These are phyloP conservation scores for Protosalanx chinensis DNA, from an alignment of 2,797 vertebrate genomes.

Conservation along the genomic window DNA sequence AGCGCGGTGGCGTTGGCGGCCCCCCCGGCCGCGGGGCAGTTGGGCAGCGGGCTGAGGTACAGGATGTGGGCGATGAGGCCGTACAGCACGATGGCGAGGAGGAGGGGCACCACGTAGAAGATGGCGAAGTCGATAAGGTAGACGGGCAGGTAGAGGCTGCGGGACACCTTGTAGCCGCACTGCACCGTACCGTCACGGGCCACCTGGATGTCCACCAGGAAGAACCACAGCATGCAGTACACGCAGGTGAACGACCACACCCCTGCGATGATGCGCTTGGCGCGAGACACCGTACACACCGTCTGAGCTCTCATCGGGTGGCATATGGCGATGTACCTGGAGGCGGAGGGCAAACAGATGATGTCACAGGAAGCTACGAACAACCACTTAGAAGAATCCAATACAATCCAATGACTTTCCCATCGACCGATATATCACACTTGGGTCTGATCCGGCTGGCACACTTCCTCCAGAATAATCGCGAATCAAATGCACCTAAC, in stretches of 20 bases:
- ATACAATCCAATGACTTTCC: too few species aligned
- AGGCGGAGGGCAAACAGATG: slow-evolving; percentile 5
- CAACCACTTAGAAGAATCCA: too few species aligned
- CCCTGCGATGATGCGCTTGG: slow-evolving; percentile 73
- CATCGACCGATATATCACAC: too few species aligned
- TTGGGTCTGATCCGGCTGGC: too few species aligned
- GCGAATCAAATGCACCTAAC: too few species aligned
- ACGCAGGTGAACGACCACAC: slow-evolving; percentile 77
- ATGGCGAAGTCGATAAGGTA: slow-evolving; percentile 82
- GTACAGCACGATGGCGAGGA: slow-evolving; percentile 77
- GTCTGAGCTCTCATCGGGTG: slow-evolving; percentile 79
- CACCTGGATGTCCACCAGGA: slow-evolving; percentile 80
- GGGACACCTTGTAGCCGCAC: slow-evolving; percentile 79
- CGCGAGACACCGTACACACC: slow-evolving; percentile 75
- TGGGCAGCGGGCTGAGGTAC: slow-evolving; percentile 70
- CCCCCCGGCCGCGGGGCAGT: slow-evolving; percentile 42
- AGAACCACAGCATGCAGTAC: slow-evolving; percentile 83
- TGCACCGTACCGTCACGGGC: slow-evolving; percentile 62
- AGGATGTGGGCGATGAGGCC: slow-evolving; percentile 78
- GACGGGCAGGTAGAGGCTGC: slow-evolving; percentile 82
- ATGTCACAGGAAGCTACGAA: too few species aligned
- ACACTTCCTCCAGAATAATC: too few species aligned
- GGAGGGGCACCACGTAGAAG: slow-evolving; percentile 77
- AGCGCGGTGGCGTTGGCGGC: slow-evolving; percentile 41
- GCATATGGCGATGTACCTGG: slow-evolving; percentile 81